phyloP scores from a whole-genome alignment of 2,113 vertebrate genomes.

The Podilymbus podiceps region DNA sequence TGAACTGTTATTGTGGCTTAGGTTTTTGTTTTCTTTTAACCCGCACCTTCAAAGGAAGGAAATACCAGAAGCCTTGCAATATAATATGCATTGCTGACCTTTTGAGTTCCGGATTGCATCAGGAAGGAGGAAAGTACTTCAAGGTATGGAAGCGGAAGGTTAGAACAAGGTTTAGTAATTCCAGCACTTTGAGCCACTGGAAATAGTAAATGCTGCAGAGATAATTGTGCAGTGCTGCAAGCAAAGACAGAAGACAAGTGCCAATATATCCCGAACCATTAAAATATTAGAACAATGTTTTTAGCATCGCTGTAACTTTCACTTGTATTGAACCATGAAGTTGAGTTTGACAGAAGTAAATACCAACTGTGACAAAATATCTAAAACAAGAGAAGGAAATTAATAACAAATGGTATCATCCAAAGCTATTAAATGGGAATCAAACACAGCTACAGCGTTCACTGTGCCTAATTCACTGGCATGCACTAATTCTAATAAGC shows the following conservation, averaged over 20 bases:
- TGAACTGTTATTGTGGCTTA: background rate
- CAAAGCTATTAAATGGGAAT: background rate
- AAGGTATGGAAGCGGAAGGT: background rate
- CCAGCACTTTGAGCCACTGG: background rate
- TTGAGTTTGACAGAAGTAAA: background rate
- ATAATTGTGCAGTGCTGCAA: background rate
- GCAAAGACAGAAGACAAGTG: background rate
- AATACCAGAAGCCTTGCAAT: background rate
- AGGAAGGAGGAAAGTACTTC: background rate
- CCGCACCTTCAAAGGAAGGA: background rate
- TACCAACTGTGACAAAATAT: background rate
- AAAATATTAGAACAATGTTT: background rate
- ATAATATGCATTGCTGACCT: background rate
- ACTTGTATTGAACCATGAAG: background rate
- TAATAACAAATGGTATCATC: background rate
- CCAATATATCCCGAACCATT: background rate
- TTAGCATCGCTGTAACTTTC: background rate
- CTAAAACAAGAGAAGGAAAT: background rate
- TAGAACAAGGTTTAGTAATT: background rate
- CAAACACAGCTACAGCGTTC: background rate
- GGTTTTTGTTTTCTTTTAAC: background rate
- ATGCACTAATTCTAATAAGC: background rate
- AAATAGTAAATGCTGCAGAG: background rate
- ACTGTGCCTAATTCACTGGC: background rate
- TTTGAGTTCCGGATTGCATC: background rate